phyloP scores from a whole-genome alignment of 2,888 invertebrate species.

The Conomelus anceps region DNA sequence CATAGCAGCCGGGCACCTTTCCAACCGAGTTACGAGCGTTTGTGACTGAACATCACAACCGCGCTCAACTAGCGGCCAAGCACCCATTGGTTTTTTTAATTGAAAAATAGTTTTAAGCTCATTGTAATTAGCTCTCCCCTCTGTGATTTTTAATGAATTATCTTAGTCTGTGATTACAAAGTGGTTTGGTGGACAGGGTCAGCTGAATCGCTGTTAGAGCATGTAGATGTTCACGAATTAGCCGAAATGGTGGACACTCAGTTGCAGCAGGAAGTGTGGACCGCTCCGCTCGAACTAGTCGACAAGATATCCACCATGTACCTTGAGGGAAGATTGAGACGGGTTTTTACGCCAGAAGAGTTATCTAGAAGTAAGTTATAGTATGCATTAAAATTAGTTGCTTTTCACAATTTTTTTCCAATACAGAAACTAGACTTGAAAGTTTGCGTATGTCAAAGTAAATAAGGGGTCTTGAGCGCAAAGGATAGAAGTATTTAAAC shows the following conservation, averaged over 20 bases:
- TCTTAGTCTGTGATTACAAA: neutral
- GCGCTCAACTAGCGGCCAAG: too few species aligned
- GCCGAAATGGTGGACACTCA: neutral
- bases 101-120: neutral
- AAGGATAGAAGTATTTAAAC: too few species aligned
- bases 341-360: neutral
- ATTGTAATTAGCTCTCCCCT: neutral
- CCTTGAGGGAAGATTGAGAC: neutral
- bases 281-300: neutral
- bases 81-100: neutral
- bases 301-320: neutral
- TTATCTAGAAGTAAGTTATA: neutral
- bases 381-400: too few species aligned
- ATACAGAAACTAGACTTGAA: too few species aligned
- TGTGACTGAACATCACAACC: too few species aligned
- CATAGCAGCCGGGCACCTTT: too few species aligned
- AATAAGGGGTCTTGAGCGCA: too few species aligned
- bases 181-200: neutral
- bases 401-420: too few species aligned
- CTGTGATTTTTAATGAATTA: neutral
- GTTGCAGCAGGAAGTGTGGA: constrained; percentile 6
- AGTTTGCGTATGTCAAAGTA: too few species aligned
- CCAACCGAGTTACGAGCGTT: too few species aligned
- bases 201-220: neutral
- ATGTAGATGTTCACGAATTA: neutral